A percentile compares a stretch with the other conserved stretches of the same genome.
Evolutionary conservation across 2,113 vertebrate genomes (phyloP).

Genomic region (Scortum barcoo): DNA sequence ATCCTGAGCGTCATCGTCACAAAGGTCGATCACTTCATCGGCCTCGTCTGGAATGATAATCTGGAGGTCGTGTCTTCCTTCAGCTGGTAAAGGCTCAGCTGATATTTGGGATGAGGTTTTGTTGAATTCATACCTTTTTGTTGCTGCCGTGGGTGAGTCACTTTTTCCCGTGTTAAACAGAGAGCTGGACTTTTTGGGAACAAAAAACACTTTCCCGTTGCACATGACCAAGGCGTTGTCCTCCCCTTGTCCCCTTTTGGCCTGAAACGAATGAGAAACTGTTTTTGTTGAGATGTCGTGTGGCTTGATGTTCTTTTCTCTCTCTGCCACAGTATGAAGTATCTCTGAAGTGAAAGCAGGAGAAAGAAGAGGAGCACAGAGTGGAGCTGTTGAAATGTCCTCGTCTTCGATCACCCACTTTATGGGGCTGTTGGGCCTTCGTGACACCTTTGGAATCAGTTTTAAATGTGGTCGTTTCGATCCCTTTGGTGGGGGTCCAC

Average conservation of each 20-base stretch:
- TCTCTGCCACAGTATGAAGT: slow-evolving; percentile 81
- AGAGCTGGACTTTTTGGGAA: slow-evolving; percentile 80
- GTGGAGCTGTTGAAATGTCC: slow-evolving; percentile 61
- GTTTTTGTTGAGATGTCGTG: slow-evolving; percentile 28
- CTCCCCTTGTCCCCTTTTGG: slow-evolving; percentile 73
- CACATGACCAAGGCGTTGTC: slow-evolving; percentile 89
- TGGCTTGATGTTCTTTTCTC: slow-evolving; percentile 52
- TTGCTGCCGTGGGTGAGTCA: neutral
- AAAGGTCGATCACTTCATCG: slow-evolving; percentile 81
- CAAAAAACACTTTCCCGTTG: slow-evolving; percentile 89
- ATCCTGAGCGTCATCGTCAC: slow-evolving; percentile 65
- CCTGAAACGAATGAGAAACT: slow-evolving; percentile 43
- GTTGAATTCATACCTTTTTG: neutral
- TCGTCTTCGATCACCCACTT: slow-evolving; percentile 90
- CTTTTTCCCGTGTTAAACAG: neutral
- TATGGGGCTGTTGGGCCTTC: slow-evolving; percentile 79
- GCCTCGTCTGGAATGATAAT: neutral
- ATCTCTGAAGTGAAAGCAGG: slow-evolving; percentile 84
- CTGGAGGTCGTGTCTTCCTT: neutral
- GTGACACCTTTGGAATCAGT: slow-evolving; percentile 53
- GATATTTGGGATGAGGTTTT: slow-evolving; percentile 26
- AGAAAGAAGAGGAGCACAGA: slow-evolving; percentile 83
- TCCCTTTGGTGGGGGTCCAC: slow-evolving; percentile 33
- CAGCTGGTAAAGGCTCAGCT: neutral
- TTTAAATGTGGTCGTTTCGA: slow-evolving; percentile 54